Evolutionary conservation across 2,113 vertebrate species (phyloP).

Genomic region (Amphiprion ocellaris): DNA sequence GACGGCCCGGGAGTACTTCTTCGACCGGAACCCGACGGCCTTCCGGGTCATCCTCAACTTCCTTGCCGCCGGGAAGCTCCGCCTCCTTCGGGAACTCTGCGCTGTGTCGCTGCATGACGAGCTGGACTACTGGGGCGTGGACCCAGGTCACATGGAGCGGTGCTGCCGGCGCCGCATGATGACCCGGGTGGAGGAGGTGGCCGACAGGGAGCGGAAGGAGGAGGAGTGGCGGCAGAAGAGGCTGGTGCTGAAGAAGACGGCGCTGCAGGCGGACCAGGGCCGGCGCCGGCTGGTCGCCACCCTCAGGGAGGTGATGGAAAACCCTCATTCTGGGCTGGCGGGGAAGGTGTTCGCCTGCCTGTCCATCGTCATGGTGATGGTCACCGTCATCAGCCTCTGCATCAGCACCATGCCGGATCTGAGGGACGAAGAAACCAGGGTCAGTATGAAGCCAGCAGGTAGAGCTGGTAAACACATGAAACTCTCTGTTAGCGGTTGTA

Average conservation of each 20-base stretch:
- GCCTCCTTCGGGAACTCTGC: slow-evolving; percentile 90
- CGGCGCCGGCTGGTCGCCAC: slow-evolving; percentile 83
- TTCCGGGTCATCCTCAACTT: slow-evolving; percentile 94
- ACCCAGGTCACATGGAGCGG: slow-evolving; percentile 89
- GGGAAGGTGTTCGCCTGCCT: slow-evolving; percentile 96
- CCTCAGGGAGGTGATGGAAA: slow-evolving; percentile 92
- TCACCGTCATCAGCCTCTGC: slow-evolving; percentile 95
- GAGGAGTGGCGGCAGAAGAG: slow-evolving; percentile 81
- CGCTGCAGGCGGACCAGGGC: slow-evolving; percentile 72
- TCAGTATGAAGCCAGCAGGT: slow-evolving; percentile 73
- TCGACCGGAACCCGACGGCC: slow-evolving; percentile 92
- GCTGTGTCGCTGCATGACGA: slow-evolving; percentile 95
- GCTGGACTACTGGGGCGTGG: slow-evolving; percentile 95
- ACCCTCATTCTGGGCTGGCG: slow-evolving; percentile 92
- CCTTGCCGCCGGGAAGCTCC: slow-evolving; percentile 92
- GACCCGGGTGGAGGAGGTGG: slow-evolving; percentile 87
- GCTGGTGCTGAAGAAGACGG: slow-evolving; percentile 60
- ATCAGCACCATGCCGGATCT: slow-evolving; percentile 97
- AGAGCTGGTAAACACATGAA: not conserved
- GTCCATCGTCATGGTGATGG: slow-evolving; percentile 92
- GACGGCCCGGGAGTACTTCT: slow-evolving; percentile 91
- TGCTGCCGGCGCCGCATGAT: slow-evolving; percentile 91
- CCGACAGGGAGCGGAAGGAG: slow-evolving; percentile 85
- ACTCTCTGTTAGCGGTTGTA: no score
- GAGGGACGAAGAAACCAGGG: slow-evolving; percentile 91